Evolutionary conservation across 2,888 invertebrate genomes (phyloP).

Genomic region (Chloroclysta siterata): DNA sequence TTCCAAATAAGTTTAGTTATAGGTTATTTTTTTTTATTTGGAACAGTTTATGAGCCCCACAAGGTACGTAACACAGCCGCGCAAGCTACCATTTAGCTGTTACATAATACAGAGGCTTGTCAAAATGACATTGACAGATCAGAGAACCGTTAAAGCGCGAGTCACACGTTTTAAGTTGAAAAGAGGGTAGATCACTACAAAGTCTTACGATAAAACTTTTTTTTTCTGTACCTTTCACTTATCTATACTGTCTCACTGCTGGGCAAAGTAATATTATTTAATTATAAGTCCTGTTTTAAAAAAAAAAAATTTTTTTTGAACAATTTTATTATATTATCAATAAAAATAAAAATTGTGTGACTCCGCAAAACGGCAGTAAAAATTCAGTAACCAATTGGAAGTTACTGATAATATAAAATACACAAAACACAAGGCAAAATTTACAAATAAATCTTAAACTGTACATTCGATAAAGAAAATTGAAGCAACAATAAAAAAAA

Average conservation of each 20-base stretch:
- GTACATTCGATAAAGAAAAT: constrained; percentile 3
- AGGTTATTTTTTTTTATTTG: constrained; percentile 50
- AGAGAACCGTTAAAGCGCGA: constrained; percentile 15
- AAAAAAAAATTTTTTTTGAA: too few relatives aligned
- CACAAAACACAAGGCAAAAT: constrained; percentile 34
- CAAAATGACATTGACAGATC: constrained; percentile 26
- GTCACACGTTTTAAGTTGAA: constrained; percentile 25
- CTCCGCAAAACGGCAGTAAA: constrained; percentile 35
- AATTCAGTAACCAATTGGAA: constrained; percentile 40
- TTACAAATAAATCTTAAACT: constrained; percentile 4
- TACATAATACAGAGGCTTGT: constrained; percentile 49
- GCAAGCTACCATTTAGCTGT: constrained; percentile 79
- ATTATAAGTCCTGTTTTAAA: too few relatives aligned
- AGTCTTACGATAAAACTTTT: too few relatives aligned
- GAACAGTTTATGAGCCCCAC: constrained; percentile 70
- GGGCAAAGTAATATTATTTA: too few relatives aligned
- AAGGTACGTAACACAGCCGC: constrained; percentile 82
- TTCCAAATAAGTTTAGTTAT: constrained; percentile 50
- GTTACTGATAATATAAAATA: constrained; percentile 47
- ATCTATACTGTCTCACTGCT: too few relatives aligned
- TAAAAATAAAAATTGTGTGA: constrained; percentile 23
- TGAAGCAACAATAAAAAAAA: constrained; percentile 18
- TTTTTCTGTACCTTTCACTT: too few relatives aligned
- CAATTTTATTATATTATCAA: too few relatives aligned
- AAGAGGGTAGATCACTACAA: too few relatives aligned